These are phyloP conservation scores for Syngnathus floridae DNA, from an alignment of 2,113 vertebrate species.

Conservation along the genomic window DNA sequence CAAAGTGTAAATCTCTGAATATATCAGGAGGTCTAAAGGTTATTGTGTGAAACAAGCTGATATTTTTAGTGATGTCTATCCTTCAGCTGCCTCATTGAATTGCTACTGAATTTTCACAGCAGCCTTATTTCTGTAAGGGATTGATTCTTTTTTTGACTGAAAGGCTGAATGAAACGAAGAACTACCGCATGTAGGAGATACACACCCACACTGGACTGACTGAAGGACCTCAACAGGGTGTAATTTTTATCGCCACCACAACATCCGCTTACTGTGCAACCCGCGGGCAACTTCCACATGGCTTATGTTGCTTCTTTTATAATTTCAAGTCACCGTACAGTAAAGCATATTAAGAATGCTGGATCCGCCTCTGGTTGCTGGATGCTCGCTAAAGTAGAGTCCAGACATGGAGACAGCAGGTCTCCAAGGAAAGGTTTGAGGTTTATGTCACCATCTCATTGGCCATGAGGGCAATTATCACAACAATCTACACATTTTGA, in stretches of 20 bases:
- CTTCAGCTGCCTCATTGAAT: constrained; percentile 42
- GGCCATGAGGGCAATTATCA: constrained; percentile 25
- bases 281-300: constrained; percentile 26
- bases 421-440: constrained; percentile 32
- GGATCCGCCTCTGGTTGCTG: constrained; percentile 37
- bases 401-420: constrained; percentile 37
- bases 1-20: constrained; percentile 22
- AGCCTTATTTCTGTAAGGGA: constrained; percentile 37
- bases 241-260: constrained; percentile 57
- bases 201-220: constrained; percentile 36
- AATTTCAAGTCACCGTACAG: constrained; percentile 35
- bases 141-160: constrained; percentile 48
- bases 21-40: constrained; percentile 23
- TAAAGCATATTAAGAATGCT: constrained; percentile 31
- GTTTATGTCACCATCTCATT: constrained; percentile 33
- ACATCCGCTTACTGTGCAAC: constrained; percentile 46
- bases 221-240: constrained; percentile 32
- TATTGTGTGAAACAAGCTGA: constrained; percentile 35
- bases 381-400: constrained; percentile 37
- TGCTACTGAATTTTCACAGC: constrained; percentile 51
- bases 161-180: constrained; percentile 52
- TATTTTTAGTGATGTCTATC: constrained; percentile 29
- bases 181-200: constrained; percentile 35
- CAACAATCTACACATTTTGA: constrained; percentile 4
- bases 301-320: constrained; percentile 45